Conservation (phyloP, 2,888 invertebrate genomes). For the Macaria notata region DNA sequence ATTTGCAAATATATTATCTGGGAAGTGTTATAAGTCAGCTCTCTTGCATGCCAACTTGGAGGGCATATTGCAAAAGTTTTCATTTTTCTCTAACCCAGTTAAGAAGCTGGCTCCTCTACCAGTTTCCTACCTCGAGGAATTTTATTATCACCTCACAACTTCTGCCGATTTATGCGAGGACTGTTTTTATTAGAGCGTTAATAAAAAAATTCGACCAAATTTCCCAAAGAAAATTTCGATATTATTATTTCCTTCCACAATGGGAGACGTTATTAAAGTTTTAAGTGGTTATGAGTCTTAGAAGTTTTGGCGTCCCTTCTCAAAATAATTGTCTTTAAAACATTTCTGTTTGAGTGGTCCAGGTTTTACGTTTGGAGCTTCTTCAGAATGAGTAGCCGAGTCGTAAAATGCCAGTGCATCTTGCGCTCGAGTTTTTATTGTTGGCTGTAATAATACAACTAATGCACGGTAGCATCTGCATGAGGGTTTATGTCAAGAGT, state of each 20-base stretch:
- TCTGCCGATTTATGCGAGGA: conserved; percentile 41
- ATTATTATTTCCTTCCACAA: conserved; percentile 23
- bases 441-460: conserved; percentile 27
- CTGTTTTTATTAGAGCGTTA: conserved; percentile 10
- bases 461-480: conserved; percentile 38
- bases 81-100: conserved; percentile 76
- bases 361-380: conserved; percentile 12
- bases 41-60: conserved; percentile 55
- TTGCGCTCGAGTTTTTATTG: conserved; percentile 23
- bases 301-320: conserved; percentile 23
- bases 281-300: conserved; percentile 30
- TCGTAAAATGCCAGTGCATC: conserved; percentile 21
- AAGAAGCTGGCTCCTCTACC: conserved; percentile 51
- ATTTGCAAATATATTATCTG: conserved; percentile 60
- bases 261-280: conserved; percentile 28
- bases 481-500: conserved; percentile 37
- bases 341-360: conserved; percentile 7
- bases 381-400: conserved; percentile 18
- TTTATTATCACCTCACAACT: conserved; percentile 60
- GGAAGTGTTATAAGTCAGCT: conserved; percentile 58
- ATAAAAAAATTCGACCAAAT: conserved; percentile 15
- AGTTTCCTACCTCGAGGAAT: conserved; percentile 49
- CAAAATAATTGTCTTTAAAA: conserved; percentile 18
- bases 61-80: conserved; percentile 74
- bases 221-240: conserved; percentile 15